Evolutionary conservation across 30 jellyfish, hydroid and myxozoan species (phyloP), one percentile per base, ranked within the genome.

Genomic region (Cassiopea xamachana): DNA sequence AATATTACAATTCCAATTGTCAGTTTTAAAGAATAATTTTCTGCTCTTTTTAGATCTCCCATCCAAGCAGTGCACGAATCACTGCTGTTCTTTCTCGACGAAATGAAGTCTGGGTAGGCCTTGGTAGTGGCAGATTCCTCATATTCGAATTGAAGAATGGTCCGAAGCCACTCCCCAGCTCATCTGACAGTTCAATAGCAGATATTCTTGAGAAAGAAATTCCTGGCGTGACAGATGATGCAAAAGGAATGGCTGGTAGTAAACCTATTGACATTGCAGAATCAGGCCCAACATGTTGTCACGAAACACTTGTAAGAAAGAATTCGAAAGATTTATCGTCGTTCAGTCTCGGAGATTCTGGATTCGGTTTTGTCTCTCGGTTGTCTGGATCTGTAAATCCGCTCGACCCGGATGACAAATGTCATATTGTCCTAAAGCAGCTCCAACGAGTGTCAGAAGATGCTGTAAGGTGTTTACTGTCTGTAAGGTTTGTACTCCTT

Each of bases 121-220:
- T 88, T n/a, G 98, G 99, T 82, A 91, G 91, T 77, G 99, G 99
- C 48, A 92, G 98, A 45, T 96, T 96, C 82, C 87, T 96, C 46
- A 96, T 91, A 46, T 86, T 86, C 69, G 97, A 92, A 64, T 87
- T 96, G 16, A 74, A 88, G 60, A 68, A 51, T 1, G 93, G 96
- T 48, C 92, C 97, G 2, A 84, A 90, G 79, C 90, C 92, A 1
- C 64, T 81, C 19, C 70, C 82, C 1, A 90, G 79, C 73, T 77
- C 95, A 8, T 69, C 83, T 43, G 82, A 82, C 81, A 48, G 85
- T 8, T 16, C 60, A 17, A 61, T 55, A 7, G 86, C 43, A 48
- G 44, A 77, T 13, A 14, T 68, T 13, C 75, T 49, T 9, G 68
- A 49, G 2, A 75, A 86, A 48, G 18, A 55, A 2, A 45, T 39